Base-by-base conservation (phyloP, 2,113 vertebrate genomes). In the Hiodon tergisus region DNA sequence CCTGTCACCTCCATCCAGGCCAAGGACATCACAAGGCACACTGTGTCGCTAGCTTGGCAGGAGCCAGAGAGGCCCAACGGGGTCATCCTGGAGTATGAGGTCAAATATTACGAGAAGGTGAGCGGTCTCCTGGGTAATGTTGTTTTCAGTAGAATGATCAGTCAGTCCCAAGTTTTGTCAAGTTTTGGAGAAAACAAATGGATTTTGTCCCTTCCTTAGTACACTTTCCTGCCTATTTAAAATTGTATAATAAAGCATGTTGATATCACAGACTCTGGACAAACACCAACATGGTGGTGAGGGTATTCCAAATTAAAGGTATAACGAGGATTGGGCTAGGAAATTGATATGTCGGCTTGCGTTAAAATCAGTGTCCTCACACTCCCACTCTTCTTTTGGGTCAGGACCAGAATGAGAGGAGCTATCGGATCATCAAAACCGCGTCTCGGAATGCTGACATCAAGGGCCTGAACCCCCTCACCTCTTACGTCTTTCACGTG, bases 71-170 rank as follows among this genome's bases (percentile, higher is more conserved):
- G 95, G 50, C 94, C 95, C 85, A 99, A 98, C 2, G 97, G 97
- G 16, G 97, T 99, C 75, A 99, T 99, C 81, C 84, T 99, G 81
- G 97, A 99, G 77, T 99, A 99, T 3, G 96, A 99, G 87, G 95
- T 99, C 89, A 99, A 99, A 81, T 99, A 99, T 83, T 99, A 98
- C 3, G 97, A 99, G 81, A 98, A 99, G 97, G 97, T 98, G 88
- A 87, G 81, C 14, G 13, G 14, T 10, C 2, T 47, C 2, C 4
- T 54, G 11, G 70, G 75, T 75, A 51, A 78, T 59, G 31, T 48
- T 48, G 77, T 66, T 63, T 17, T 47, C 13, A 55, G 14, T 31
- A 9, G 69, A 71, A n/a, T 13, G 70, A 71, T 71, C 54, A 58
- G 55, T 7, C 70, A 2, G 4, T 48, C 9, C 47, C 31, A 31